Evolutionary conservation across 2,113 vertebrate species (phyloP).

Genomic region (Alaudala cheleensis): DNA sequence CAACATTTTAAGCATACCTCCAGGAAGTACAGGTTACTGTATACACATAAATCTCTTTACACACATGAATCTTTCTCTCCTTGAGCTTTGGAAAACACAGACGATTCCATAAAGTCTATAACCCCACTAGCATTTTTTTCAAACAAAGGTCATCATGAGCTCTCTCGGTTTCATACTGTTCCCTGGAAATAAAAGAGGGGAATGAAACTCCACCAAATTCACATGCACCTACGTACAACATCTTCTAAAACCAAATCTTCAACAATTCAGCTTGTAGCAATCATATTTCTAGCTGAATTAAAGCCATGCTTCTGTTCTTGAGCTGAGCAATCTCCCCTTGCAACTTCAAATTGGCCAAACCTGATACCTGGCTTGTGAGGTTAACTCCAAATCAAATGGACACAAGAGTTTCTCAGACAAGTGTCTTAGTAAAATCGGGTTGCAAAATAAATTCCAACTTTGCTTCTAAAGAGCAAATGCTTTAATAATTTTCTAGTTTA

Average conservation of each 20-base stretch:
- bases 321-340: not conserved
- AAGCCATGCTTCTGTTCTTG: not conserved
- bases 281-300: not conserved
- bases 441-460: not conserved
- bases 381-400: not conserved
- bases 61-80: not conserved
- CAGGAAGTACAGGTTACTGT: not conserved
- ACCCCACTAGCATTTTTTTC: not conserved
- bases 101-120: not conserved
- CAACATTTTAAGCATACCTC: not conserved
- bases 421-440: not conserved
- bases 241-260: not conserved
- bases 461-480: not conserved
- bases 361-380: not conserved
- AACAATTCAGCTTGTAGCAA: not conserved
- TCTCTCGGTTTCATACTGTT: not conserved
- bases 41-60: not conserved
- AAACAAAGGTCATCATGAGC: not conserved
- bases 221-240: accelerated
- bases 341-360: not conserved
- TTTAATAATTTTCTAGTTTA: not conserved
- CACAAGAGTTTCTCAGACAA: not conserved
- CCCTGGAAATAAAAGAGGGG: not conserved
- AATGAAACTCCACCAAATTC: not conserved
- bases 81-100: not conserved